A percentile compares a stretch with the other conserved stretches of the same genome.
phyloP scores from a whole-genome alignment of 2,113 vertebrate species.

The Perca fluviatilis region DNA sequence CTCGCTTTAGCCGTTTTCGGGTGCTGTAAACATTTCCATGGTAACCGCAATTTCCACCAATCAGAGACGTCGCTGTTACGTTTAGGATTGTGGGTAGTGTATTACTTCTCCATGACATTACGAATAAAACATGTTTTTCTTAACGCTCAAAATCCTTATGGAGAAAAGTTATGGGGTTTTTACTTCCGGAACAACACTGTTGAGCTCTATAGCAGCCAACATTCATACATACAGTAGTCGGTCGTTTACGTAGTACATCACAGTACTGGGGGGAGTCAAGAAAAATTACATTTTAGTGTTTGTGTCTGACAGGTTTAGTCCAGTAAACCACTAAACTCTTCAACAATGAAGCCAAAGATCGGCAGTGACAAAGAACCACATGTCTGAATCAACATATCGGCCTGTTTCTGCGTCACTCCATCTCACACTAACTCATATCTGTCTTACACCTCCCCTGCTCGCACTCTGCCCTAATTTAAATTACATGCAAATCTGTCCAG shows the following conservation, averaged over 20 bases:
- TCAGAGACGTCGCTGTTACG: too few species aligned
- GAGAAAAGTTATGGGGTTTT: too few species aligned
- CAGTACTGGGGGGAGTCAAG: background rate
- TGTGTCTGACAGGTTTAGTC: background rate
- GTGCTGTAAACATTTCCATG: too few species aligned
- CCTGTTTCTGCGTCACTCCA: background rate
- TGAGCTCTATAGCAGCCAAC: background rate
- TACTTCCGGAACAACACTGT: too few species aligned
- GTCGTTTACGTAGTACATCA: background rate
- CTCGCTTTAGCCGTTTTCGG: too few species aligned
- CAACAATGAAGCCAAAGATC: background rate
- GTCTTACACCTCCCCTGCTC: background rate
- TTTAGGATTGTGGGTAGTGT: too few species aligned
- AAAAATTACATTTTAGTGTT: background rate
- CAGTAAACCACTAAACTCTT: background rate
- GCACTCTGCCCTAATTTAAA: slow-evolving; percentile 28
- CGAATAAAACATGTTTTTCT: too few species aligned
- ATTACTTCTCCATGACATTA: too few species aligned
- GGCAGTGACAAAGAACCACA: slow-evolving; percentile 21
- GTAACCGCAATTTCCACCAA: too few species aligned
- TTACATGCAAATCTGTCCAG: slow-evolving; percentile 44
- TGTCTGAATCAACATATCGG: background rate
- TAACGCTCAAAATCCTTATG: too few species aligned
- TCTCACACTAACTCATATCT: background rate
- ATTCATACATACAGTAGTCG: background rate